Conservation (phyloP, 2,888 invertebrate species). For the Agriopis aurantiaria region DNA sequence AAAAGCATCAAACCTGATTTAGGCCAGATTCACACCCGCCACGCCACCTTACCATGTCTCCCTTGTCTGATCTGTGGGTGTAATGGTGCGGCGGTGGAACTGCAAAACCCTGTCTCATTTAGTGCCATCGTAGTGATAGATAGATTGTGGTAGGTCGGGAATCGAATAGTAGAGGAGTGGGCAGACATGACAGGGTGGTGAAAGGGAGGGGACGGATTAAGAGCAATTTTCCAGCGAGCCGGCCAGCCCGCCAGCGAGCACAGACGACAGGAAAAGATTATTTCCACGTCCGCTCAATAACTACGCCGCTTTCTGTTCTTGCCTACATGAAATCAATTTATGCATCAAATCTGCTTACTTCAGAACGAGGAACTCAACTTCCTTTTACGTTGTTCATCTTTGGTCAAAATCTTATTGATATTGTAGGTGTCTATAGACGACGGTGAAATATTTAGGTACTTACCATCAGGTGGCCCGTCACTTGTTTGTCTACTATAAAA, state of each 20-base stretch:
- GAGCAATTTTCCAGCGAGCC: slow-evolving; percentile 75
- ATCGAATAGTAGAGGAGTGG: slow-evolving; percentile 62
- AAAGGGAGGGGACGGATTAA: slow-evolving; percentile 61
- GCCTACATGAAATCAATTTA: slow-evolving; percentile 33
- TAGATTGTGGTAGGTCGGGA: slow-evolving; percentile 62
- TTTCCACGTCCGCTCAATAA: slow-evolving; percentile 50
- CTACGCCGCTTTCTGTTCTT: slow-evolving; percentile 31
- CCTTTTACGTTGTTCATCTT: slow-evolving; percentile 10
- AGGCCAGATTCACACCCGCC: too few relatives aligned
- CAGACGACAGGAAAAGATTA: slow-evolving; percentile 52
- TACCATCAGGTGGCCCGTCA: too few relatives aligned
- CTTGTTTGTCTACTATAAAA: too few relatives aligned
- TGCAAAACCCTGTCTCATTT: slow-evolving; percentile 19
- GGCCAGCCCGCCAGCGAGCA: slow-evolving; percentile 47
- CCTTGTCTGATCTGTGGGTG: not conserved
- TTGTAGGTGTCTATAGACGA: too few relatives aligned
- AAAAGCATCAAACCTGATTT: too few relatives aligned
- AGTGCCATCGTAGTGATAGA: slow-evolving; percentile 26
- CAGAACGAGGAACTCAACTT: slow-evolving; percentile 11
- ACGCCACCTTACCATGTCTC: too few relatives aligned
- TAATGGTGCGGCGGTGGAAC: slow-evolving; percentile 8
- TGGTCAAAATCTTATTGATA: not conserved
- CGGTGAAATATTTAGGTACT: too few relatives aligned
- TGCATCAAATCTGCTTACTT: slow-evolving; percentile 23
- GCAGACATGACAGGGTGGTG: slow-evolving; percentile 49